Percentiles rank a stretch among this genome's conserved stretches.
These are phyloP conservation scores for Heliconius hewitsoni DNA, from an alignment of 1,140 invertebrate species.

Conservation along the genomic window DNA sequence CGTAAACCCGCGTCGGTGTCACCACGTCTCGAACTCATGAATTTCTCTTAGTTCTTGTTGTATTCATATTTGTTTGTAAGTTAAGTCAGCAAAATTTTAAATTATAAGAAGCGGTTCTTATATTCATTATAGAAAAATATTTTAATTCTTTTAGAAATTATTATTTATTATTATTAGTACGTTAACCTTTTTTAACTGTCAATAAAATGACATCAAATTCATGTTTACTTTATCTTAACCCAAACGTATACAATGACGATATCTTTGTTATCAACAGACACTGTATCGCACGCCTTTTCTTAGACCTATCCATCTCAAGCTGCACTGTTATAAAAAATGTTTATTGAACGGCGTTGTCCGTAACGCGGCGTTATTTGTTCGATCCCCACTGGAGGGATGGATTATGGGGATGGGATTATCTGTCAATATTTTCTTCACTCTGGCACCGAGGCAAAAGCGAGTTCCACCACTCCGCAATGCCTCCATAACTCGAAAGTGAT, in stretches of 20 bases:
- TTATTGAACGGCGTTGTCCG: too few species aligned
- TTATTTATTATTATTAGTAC: not conserved
- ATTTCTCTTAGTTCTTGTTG: constrained; percentile 52
- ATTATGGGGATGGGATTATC: too few species aligned
- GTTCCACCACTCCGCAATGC: too few species aligned
- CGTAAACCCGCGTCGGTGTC: constrained; percentile 40
- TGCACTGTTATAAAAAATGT: too few species aligned
- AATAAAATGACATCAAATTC: constrained; percentile 13
- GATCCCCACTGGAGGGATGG: too few species aligned
- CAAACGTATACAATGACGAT: constrained; percentile 37
- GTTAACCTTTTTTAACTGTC: constrained; percentile 16
- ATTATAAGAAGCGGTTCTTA: not conserved
- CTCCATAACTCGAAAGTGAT: too few species aligned
- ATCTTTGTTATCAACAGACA: constrained; percentile 29
- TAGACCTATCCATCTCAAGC: too few species aligned
- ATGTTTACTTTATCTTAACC: constrained; percentile 32
- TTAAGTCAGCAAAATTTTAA: not conserved
- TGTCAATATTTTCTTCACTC: too few species aligned
- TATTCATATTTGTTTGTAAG: not conserved
- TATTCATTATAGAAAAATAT: not conserved
- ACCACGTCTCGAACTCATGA: constrained; percentile 49
- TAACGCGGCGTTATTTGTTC: too few species aligned
- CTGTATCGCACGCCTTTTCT: too few species aligned
- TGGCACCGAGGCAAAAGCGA: too few species aligned
- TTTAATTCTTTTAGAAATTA: not conserved